Evolutionary conservation across 2,888 invertebrate species (phyloP).

Genomic region (Platycnemis pennipes): DNA sequence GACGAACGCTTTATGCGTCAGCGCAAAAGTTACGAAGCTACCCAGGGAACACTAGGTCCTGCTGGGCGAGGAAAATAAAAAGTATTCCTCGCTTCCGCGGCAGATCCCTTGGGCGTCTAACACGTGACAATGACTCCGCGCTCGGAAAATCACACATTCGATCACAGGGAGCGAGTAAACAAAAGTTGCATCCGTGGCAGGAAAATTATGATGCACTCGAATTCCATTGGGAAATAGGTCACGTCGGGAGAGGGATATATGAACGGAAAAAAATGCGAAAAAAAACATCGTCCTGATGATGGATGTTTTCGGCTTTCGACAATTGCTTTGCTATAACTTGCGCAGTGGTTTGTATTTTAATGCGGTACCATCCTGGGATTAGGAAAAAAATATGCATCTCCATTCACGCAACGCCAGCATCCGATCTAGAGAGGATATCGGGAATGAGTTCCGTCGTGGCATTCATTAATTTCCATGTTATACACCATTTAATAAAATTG

Average conservation of each 20-base stretch:
- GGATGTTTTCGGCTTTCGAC: too few species aligned
- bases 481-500: not conserved
- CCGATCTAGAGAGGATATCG: not conserved
- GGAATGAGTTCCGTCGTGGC: not conserved
- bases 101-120: not conserved
- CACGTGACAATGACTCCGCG: constrained; percentile 12
- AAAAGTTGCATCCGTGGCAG: not conserved
- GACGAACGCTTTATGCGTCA: not conserved
- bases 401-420: not conserved
- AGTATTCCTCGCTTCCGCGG: not conserved
- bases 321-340: too few species aligned
- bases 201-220: not conserved
- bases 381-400: not conserved
- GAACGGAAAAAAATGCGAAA: not conserved
- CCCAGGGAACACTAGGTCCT: not conserved
- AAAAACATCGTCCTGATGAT: not conserved
- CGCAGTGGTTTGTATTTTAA: too few species aligned
- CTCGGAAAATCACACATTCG: not conserved
- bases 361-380: too few species aligned
- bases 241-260: not conserved
- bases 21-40: not conserved
- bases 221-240: constrained; percentile 26
- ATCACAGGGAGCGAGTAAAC: not conserved
- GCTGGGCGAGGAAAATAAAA: not conserved
- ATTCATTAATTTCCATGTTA: not conserved